A percentile compares a stretch with the other conserved stretches of the same genome.
These are phyloP conservation scores for Antechinus stuartii DNA, from an alignment of 2,113 vertebrate species.

Conservation along the genomic window DNA sequence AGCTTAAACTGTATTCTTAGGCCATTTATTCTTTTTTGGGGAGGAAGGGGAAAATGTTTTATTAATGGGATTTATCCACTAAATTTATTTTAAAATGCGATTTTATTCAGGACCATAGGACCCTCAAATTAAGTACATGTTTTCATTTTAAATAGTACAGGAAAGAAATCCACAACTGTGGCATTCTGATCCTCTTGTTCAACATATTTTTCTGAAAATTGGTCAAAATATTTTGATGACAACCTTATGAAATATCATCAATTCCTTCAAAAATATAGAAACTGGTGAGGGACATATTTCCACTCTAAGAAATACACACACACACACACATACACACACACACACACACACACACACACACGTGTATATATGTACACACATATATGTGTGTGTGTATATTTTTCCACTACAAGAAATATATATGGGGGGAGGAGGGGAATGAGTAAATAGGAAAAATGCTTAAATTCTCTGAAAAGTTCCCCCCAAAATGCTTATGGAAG, in stretches of 20 bases:
- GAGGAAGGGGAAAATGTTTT: not conserved
- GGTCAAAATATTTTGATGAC: slow-evolving; percentile 23
- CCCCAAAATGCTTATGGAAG: slow-evolving; percentile 12
- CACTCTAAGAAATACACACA: slow-evolving; percentile 26
- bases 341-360: too few relatives aligned
- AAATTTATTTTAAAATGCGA: not conserved
- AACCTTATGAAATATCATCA: slow-evolving; percentile 6
- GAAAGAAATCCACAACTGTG: not conserved
- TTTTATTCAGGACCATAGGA: not conserved
- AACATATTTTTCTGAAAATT: not conserved
- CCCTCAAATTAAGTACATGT: not conserved
- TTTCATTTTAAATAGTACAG: slow-evolving; percentile 20
- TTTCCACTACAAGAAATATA: too few relatives aligned
- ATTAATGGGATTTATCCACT: not conserved
- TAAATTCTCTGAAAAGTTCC: slow-evolving; percentile 16
- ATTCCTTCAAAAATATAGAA: slow-evolving; percentile 37
- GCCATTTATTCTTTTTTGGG: not conserved
- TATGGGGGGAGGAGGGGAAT: too few relatives aligned
- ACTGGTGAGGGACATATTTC: not conserved
- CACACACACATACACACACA: too few relatives aligned
- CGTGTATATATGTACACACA: too few relatives aligned
- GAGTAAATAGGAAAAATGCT: not conserved
- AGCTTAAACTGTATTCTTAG: not conserved
- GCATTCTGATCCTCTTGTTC: slow-evolving; percentile 15
- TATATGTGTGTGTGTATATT: too few relatives aligned